These are phyloP conservation scores for Ephydatia muelleri DNA, from an alignment of 37 sponge, comb jelly and placozoan genomes.

Conservation along the genomic window DNA sequence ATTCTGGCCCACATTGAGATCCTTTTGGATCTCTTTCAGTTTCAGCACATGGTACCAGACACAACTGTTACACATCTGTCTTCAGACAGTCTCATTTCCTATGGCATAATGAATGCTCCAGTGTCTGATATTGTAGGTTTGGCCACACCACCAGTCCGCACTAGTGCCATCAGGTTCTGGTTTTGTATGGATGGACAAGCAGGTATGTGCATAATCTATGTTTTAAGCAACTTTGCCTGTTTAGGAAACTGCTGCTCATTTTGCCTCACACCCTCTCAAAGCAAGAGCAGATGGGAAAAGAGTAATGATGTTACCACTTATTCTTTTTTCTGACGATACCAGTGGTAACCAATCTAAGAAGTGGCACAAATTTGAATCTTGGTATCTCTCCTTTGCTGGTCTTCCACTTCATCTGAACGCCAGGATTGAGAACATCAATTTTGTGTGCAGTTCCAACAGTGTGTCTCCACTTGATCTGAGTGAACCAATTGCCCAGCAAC, in stretches of 20 bases:
- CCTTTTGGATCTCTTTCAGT: too few relatives aligned
- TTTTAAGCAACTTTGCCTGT: neutral
- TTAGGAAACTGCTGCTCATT: neutral
- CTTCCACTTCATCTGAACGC: neutral
- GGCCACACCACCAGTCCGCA: too few relatives aligned
- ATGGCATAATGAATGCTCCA: too few relatives aligned
- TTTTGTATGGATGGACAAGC: too few relatives aligned
- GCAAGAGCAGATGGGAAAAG: neutral
- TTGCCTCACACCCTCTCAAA: conserved; percentile 4
- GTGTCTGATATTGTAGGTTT: too few relatives aligned
- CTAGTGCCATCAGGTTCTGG: too few relatives aligned
- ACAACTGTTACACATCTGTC: too few relatives aligned
- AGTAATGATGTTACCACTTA: conserved; percentile 9
- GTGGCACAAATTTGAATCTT: conserved; percentile 21
- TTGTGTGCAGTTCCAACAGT: neutral
- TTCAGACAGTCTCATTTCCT: too few relatives aligned
- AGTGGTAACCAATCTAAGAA: conserved; percentile 21
- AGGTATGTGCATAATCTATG: too few relatives aligned
- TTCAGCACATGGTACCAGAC: too few relatives aligned
- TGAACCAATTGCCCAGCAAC: neutral
- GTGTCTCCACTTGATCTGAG: neutral
- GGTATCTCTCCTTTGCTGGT: conserved; percentile 24
- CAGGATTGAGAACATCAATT: neutral
- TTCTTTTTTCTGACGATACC: conserved; percentile 18
- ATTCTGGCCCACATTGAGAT: too few relatives aligned